These are phyloP conservation scores for Eristalis intricaria DNA, from an alignment of 2,888 invertebrate species.

Conservation along the genomic window DNA sequence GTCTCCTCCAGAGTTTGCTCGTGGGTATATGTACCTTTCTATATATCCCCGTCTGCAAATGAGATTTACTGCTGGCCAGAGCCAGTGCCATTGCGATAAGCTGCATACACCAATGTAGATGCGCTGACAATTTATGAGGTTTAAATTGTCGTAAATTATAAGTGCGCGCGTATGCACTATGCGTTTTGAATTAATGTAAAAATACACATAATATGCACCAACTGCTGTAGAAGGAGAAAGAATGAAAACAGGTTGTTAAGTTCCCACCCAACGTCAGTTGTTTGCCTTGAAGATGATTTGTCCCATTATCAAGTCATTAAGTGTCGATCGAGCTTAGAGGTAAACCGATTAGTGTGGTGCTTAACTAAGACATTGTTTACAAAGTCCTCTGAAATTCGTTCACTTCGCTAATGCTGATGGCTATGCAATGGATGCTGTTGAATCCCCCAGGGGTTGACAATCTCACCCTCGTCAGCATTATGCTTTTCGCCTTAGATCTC, in stretches of 20 bases:
- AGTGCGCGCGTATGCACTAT: conserved; percentile 22
- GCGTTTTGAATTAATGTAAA: conserved; percentile 19
- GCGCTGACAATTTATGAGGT: conserved; percentile 69
- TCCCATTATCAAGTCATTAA: conserved; percentile 62
- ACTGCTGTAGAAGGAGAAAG: neutral
- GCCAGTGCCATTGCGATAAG: conserved; percentile 66
- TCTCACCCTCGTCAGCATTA: conserved; percentile 52
- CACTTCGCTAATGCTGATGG: conserved; percentile 13
- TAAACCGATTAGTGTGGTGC: conserved; percentile 60
- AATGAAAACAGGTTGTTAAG: conserved; percentile 52
- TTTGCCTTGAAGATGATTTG: conserved; percentile 59
- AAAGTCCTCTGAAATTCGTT: conserved; percentile 21
- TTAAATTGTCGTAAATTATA: conserved; percentile 71
- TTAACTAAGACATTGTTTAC: conserved; percentile 41
- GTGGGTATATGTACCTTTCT: conserved; percentile 11
- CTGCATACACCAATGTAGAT: conserved; percentile 52
- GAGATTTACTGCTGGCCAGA: conserved; percentile 66
- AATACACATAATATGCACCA: conserved; percentile 9
- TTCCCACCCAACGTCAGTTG: conserved; percentile 55
- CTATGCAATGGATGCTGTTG: neutral
- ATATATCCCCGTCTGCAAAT: conserved; percentile 18
- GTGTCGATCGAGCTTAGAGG: conserved; percentile 54
- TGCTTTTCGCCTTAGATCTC: conserved; percentile 42
- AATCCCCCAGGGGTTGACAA: conserved; percentile 52
- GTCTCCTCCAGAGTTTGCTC: conserved; percentile 36